Evolutionary conservation across 2,113 vertebrate species (phyloP), one percentile per base, ranked within the genome.

Genomic region (Numida meleagris): DNA sequence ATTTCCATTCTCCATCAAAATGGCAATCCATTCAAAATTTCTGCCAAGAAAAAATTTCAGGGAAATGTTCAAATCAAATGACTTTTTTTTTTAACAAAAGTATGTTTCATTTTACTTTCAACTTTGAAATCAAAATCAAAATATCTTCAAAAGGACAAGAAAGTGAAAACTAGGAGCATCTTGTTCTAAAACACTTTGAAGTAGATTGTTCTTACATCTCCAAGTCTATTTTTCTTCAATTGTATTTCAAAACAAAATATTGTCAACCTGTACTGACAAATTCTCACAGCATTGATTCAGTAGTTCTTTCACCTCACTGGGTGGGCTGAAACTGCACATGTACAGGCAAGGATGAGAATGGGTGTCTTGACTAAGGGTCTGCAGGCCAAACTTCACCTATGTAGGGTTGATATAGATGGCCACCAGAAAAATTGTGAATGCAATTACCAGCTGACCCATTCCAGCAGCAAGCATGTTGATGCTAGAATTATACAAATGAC

Each of bases 401-500:
- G 75, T 68, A 87, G 65, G n/a, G 90, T 86, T 85, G 72, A 62
- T 58, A 90, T 0, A 1, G 8, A 43, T 0, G 6, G 66, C 51
- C 5, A 3, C 74, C 4, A 9, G 72, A 90, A 92, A 88, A 92
- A 55, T 1, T 33, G 57, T 83, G 87, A 95, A 92, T 78, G 84
- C 85, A 94, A 85, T 95, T 87, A 80, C 71, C 82, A 86, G 78
- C 21, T 36, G 74, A 91, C 43, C 61, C 68, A 62, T 82, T 84
- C 84, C 77, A 92, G 73, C 90, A 73, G 45, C 2, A 10, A 83
- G 71, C 79, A 24, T 34, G 15, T 34, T 95, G 76, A 67, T 70
- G 67, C 70, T 91, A 51, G 87, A 93, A 95, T 93, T 93, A 89
- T 43, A n/a, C 88, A 97, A 94, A 85, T 67, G 53, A 68, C 95